Evolutionary conservation across 2,888 invertebrate genomes (phyloP).

Genomic region (Drosophila tripunctata): DNA sequence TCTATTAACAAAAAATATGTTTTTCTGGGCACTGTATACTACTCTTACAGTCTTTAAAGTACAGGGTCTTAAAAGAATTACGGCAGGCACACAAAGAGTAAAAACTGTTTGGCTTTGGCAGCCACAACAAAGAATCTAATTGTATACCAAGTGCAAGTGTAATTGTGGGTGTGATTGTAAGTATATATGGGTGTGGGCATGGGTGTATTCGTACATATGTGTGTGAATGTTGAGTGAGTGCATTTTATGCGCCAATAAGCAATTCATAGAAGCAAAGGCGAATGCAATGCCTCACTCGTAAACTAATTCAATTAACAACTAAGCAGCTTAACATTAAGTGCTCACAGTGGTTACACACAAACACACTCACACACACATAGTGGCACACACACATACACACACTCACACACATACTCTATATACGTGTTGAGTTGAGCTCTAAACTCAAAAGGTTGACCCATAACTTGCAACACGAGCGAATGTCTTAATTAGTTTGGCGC

Average conservation of each 20-base stretch:
- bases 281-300: slow-evolving; percentile 66
- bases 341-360: slow-evolving; percentile 33
- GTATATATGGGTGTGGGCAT: background rate
- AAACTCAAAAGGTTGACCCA: slow-evolving; percentile 57
- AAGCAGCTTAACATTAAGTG: slow-evolving; percentile 73
- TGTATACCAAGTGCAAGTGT: slow-evolving; percentile 75
- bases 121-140: slow-evolving; percentile 68
- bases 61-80: slow-evolving; percentile 28
- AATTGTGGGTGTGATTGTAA: slow-evolving; percentile 54
- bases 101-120: slow-evolving; percentile 45
- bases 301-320: slow-evolving; percentile 78
- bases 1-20: no score
- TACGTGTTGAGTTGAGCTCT: slow-evolving; percentile 16
- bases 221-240: slow-evolving; percentile 34
- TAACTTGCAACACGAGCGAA: slow-evolving; percentile 47
- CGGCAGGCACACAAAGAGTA: slow-evolving; percentile 30
- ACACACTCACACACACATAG: background rate
- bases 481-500: slow-evolving; percentile 61
- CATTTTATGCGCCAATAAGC: slow-evolving; percentile 62
- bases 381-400: slow-evolving; percentile 11
- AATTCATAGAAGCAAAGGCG: slow-evolving; percentile 43
- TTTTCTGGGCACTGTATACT: no score
- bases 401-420: background rate
- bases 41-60: background rate
- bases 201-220: background rate